Percentiles rank a stretch among this genome's conserved stretches.
phyloP scores from a whole-genome alignment of 2,113 vertebrate genomes.

The Meles meles region DNA sequence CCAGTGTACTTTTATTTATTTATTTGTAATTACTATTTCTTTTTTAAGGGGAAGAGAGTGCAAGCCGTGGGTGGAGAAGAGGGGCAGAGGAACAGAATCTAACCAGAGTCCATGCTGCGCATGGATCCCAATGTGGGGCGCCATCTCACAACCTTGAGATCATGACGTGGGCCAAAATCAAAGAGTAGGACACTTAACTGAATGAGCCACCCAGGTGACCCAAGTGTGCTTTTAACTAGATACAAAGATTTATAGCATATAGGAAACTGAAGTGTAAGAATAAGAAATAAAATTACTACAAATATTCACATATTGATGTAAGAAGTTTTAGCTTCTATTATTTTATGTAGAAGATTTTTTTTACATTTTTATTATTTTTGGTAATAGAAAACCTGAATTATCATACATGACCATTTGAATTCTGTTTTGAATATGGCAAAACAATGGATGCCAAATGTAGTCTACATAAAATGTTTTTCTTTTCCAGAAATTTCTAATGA shows the following conservation, averaged over 20 bases:
- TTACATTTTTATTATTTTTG: slow-evolving; percentile 21
- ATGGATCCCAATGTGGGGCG: neutral
- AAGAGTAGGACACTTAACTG: neutral
- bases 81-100: neutral
- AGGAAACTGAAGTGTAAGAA: too few species aligned
- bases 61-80: neutral
- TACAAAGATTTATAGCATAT: neutral
- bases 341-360: slow-evolving; percentile 9
- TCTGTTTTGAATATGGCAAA: slow-evolving; percentile 4
- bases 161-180: neutral
- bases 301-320: neutral
- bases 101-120: neutral
- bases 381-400: slow-evolving; percentile 14
- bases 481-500: neutral
- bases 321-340: neutral
- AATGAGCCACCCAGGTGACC: neutral
- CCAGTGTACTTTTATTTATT: neutral
- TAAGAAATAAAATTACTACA: neutral
- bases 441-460: neutral
- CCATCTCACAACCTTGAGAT: neutral
- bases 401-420: slow-evolving; percentile 14
- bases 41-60: neutral
- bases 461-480: neutral
- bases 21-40: neutral
- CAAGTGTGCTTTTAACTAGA: slow-evolving; percentile 4